Conservation (phyloP, 2,888 invertebrate species). For the Isoperla grammatica region DNA sequence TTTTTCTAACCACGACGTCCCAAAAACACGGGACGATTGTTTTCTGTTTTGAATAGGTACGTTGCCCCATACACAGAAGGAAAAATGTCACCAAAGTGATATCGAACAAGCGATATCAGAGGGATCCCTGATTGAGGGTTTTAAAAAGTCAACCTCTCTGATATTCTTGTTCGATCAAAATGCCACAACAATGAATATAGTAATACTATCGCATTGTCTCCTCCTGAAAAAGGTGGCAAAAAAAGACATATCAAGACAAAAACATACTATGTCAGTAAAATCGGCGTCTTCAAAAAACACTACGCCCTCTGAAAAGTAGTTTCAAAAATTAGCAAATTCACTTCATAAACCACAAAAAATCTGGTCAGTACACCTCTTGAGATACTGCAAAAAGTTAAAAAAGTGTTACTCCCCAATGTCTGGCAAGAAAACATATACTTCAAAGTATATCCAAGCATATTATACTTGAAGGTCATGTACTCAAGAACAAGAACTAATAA, state of each 20-base stretch:
- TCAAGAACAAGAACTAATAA: slow-evolving; percentile 20
- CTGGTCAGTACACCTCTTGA: slow-evolving; percentile 22
- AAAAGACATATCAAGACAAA: slow-evolving; percentile 31
- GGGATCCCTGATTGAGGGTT: slow-evolving; percentile 37
- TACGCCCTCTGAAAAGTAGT: slow-evolving; percentile 31
- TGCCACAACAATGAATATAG: slow-evolving; percentile 35
- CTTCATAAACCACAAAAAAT: slow-evolving; percentile 18
- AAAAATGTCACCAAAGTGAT: slow-evolving; percentile 69
- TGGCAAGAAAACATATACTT: slow-evolving; percentile 31
- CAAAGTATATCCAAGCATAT: slow-evolving; percentile 34
- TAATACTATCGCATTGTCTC: slow-evolving; percentile 33
- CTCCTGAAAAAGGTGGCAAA: slow-evolving; percentile 41
- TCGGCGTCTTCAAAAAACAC: slow-evolving; percentile 30
- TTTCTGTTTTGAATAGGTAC: slow-evolving; percentile 47
- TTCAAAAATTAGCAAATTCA: slow-evolving; percentile 29
- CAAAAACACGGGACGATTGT: slow-evolving; percentile 28
- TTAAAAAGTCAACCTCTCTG: slow-evolving; percentile 37
- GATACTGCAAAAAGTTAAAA: slow-evolving; percentile 27
- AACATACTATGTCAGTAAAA: slow-evolving; percentile 31
- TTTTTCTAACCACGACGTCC: slow-evolving; percentile 20
- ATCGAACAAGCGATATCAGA: slow-evolving; percentile 29
- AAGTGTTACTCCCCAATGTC: neutral
- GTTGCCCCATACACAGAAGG: slow-evolving; percentile 82
- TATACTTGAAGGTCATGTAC: slow-evolving; percentile 19
- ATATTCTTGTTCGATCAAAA: slow-evolving; percentile 42